phyloP scores from a whole-genome alignment of 2,113 vertebrate species.

The Smithornis capensis region DNA sequence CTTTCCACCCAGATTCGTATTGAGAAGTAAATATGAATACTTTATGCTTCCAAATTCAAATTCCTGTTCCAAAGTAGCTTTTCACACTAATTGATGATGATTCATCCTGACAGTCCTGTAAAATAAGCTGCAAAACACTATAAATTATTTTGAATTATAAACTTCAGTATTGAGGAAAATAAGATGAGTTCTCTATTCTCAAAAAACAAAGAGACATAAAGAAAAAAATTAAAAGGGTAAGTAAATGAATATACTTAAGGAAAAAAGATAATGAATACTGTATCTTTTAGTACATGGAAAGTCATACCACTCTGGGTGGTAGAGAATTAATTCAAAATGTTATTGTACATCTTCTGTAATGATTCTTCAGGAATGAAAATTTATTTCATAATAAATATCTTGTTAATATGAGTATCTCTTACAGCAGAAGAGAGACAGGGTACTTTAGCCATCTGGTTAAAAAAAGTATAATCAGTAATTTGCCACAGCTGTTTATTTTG shows the following conservation, averaged over 20 bases:
- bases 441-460: neutral
- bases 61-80: neutral
- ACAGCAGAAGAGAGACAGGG: neutral
- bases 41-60: slow-evolving; percentile 36
- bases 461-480: neutral
- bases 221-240: rapidly evolving
- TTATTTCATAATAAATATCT: slow-evolving; percentile 32
- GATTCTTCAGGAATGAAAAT: neutral
- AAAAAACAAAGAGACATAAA: neutral
- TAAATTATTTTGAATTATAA: neutral
- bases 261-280: neutral
- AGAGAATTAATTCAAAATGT: neutral
- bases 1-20: neutral
- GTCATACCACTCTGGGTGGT: neutral
- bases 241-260: neutral
- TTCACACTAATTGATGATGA: slow-evolving; percentile 50
- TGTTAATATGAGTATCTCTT: neutral
- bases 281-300: neutral
- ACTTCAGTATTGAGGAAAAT: neutral
- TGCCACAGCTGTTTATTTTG: slow-evolving; percentile 14
- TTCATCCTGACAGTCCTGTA: slow-evolving; percentile 48
- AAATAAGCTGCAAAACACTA: slow-evolving; percentile 1
- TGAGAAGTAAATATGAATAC: neutral
- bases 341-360: neutral
- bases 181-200: neutral